phyloP scores from a whole-genome alignment of 2,113 vertebrate genomes.

The Orcinus orca region DNA sequence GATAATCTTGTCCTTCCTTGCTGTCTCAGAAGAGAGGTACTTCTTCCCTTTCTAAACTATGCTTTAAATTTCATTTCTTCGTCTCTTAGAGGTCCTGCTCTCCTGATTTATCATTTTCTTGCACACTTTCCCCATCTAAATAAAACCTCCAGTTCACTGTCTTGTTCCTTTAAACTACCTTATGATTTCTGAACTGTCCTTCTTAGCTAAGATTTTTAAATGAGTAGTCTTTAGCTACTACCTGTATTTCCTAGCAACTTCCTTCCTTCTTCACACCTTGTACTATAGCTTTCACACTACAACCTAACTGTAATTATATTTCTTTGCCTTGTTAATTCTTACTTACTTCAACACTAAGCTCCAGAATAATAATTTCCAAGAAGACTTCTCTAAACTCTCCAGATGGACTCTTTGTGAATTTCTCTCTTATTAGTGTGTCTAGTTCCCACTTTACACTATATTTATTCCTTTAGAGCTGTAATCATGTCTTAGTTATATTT shows the following conservation, averaged over 20 bases:
- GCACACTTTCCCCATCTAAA: not conserved
- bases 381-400: not conserved
- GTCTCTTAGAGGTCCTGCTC: not conserved
- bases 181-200: not conserved
- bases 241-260: not conserved
- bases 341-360: not conserved
- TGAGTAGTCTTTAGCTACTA: not conserved
- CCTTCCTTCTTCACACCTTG: not conserved
- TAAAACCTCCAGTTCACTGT: not conserved
- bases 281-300: not conserved
- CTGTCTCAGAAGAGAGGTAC: not conserved
- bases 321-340: not conserved
- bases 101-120: not conserved
- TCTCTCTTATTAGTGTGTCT: not conserved
- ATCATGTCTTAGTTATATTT: not conserved
- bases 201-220: not conserved
- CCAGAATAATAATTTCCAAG: not conserved
- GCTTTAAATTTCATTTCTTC: not conserved
- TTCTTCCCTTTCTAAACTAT: not conserved
- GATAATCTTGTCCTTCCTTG: not conserved
- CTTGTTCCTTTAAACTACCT: not conserved
- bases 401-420: not conserved
- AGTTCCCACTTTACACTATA: not conserved
- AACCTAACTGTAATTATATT: not conserved
- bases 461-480: not conserved